phyloP scores from a whole-genome alignment of 2,797 vertebrate species.

The Falco naumanni region DNA sequence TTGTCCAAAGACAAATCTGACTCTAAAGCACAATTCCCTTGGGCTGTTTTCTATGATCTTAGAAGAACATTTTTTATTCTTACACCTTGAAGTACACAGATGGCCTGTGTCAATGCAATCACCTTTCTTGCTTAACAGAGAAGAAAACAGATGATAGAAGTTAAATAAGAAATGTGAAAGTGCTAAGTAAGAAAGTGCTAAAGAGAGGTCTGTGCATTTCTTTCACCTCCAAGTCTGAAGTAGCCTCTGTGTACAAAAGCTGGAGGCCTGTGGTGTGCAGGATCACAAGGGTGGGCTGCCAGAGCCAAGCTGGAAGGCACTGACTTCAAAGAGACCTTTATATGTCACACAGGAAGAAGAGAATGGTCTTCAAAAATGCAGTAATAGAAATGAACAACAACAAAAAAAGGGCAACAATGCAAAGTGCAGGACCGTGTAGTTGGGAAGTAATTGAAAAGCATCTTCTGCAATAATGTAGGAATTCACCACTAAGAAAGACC shows the following conservation, averaged over 20 bases:
- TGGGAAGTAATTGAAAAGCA: not conserved
- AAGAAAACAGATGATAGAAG: slow-evolving; percentile 40
- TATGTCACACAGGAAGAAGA: not conserved
- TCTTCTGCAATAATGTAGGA: not conserved
- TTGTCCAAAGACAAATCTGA: not conserved
- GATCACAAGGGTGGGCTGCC: accelerated
- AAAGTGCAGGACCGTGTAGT: accelerated
- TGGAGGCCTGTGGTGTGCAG: not conserved
- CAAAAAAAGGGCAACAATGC: not conserved
- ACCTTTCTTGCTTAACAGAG: slow-evolving; percentile 10
- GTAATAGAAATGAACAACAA: not conserved
- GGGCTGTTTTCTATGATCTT: not conserved
- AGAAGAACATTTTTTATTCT: slow-evolving; percentile 10
- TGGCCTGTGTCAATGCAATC: slow-evolving; percentile 19
- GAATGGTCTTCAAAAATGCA: not conserved
- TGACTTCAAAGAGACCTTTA: not conserved
- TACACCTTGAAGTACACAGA: slow-evolving; percentile 3
- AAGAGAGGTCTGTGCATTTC: not conserved
- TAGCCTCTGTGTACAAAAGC: not conserved
- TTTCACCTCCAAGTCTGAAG: not conserved
- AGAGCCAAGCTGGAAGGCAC: not conserved
- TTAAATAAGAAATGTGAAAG: slow-evolving; percentile 25
- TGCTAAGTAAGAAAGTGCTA: not conserved
- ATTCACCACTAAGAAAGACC: not conserved
- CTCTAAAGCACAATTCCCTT: not conserved